Evolutionary conservation across 2,113 vertebrate species (phyloP), one percentile per base, ranked within the genome.

Genomic region (Epinephelus moara): DNA sequence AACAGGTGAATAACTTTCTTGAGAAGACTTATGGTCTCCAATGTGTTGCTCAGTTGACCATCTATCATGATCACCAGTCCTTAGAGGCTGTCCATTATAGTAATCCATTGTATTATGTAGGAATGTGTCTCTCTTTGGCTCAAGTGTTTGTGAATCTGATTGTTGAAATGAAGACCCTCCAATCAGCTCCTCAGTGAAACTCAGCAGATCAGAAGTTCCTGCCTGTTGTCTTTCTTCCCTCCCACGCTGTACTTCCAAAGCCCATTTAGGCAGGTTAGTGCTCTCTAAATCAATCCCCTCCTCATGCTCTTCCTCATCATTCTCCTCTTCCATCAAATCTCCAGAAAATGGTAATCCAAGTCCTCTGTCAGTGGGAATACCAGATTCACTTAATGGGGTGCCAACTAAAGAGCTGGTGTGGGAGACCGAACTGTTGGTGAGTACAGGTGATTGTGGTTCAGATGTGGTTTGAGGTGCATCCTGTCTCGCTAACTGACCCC

Each of bases 301-400:
- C 3, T 91, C 89, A 2, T 77, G 73, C 14, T 91, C 87, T 13
- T 92, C 93, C 14, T 80, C 71, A 23, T 86, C 85, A 73, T 88
- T 88, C 69, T 93, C 87, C 23, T 91, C 93, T 57, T 93, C 92
- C 91, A 92, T 92, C 70, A 94, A 90, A 88, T 93, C 93, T 66
- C 93, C 89, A 71, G 93, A 92, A 80, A 95, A 94, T 25, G 93
- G 92, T 73, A 93, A 88, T 37, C 91, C 86, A n/a, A 79, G 56
- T 47, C 90, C 90, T 91, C 92, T 84, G 0, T 72, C 78, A 76
- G 87, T 11, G 37, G 88, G 82, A 66, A 78, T 50, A 60, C 45
- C 82, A 0, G 89, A 82, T 4, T 40, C 90, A 59, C 85, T 87
- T 70, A 93, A 57, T 33, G 70, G 89, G 15, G 94, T 93, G 47